Base-by-base conservation (phyloP, 1,140 invertebrate genomes). In the Sycophila sp. region DNA sequence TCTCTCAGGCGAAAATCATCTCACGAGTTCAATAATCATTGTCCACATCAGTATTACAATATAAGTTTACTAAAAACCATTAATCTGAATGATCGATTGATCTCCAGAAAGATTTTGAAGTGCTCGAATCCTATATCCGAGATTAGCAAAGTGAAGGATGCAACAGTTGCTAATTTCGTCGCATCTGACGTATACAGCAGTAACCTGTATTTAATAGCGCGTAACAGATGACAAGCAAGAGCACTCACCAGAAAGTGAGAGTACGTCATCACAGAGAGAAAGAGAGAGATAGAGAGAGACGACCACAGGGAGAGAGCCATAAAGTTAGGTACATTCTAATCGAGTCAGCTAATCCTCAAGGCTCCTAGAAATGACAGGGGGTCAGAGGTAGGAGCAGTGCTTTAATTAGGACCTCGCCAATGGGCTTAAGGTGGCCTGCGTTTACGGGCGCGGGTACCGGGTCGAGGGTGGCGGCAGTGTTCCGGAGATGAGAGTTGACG, bases 401-500 rank as follows among this genome's bases (percentile, higher is more conserved):
- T 75, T 75, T 75, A 75, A 75, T 75, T 75, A 75, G 63, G 60
- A 38, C 32, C 71, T 63, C n/a, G 55, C 32, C 17, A 42, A 60
- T 60, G 56, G 36, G 56, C 56, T 60, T 60, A 42, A 22, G 38
- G 30, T 63, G 38, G 30, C 62, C 45, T n/a, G 40, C 19, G 40
- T 42, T 15, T n/a, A 34, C 26, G 56, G 24, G 24, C 24, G 2
- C 10, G 24, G 49, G 3, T 26, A 17, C 13, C 19, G 7, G 17
- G 19, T 22, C 17, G 42, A 47, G 42, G n/a, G n/a, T n/a, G n/a
- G n/a, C n/a, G n/a, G n/a, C n/a, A n/a, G n/a, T n/a, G n/a, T n/a
- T 47, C 42, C 7, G 42, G 19, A 53, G 26, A 53, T 53, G 49
- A 6, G 15, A 53, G n/a, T 24, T 58, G 56, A 59, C 56, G 56